Percentiles rank a stretch among this genome's conserved stretches.
phyloP scores from a whole-genome alignment of 2,797 vertebrate genomes.

The Petrocephalus sullivani region DNA sequence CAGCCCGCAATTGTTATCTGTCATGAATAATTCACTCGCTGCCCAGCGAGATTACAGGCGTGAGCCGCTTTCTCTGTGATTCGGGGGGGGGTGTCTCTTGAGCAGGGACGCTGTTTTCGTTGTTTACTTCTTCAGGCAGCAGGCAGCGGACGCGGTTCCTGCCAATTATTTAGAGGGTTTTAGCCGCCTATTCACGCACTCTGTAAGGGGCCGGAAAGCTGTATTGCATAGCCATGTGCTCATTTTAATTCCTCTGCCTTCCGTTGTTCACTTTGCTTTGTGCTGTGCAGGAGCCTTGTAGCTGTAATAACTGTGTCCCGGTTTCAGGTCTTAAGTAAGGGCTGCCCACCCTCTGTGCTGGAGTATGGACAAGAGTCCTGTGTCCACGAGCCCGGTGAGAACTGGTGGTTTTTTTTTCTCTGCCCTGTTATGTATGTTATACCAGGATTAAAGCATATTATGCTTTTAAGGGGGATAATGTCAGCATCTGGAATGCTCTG shows the following conservation, averaged over 20 bases:
- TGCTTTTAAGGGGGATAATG: background rate
- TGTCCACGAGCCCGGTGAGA: constrained; percentile 34
- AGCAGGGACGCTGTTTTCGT: background rate
- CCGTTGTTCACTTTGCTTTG: background rate
- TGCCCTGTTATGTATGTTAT: background rate
- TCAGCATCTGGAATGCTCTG: background rate
- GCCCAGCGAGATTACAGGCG: constrained; percentile 1
- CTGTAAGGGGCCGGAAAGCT: background rate
- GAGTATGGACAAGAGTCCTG: constrained; percentile 53
- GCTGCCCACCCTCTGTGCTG: constrained; percentile 51
- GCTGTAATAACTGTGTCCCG: background rate
- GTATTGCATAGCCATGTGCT: background rate
- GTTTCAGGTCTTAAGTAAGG: constrained; percentile 52
- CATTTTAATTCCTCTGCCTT: background rate
- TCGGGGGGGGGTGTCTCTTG: background rate
- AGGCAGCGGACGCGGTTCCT: background rate
- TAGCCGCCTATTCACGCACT: background rate
- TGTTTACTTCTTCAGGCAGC: background rate
- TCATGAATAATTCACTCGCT: background rate
- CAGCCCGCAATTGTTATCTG: background rate
- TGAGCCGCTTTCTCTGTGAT: background rate
- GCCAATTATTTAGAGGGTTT: background rate
- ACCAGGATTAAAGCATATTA: background rate
- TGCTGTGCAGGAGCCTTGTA: constrained; percentile 5
- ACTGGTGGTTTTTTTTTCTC: background rate